phyloP scores from a whole-genome alignment of 1,140 invertebrate genomes.

The Chionoecetes opilio region DNA sequence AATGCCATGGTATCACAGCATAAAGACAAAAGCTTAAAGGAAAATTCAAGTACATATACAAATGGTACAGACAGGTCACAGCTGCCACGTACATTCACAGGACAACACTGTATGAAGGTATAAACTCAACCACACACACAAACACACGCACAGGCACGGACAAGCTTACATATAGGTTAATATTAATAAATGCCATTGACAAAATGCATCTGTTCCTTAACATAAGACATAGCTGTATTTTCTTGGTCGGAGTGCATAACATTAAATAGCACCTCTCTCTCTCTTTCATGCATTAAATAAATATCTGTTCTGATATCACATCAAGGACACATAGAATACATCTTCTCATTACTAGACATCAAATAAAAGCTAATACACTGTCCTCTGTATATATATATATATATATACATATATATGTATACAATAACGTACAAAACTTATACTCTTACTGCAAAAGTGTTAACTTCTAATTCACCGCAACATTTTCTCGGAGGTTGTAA shows the following conservation, averaged over 20 bases:
- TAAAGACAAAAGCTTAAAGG: neutral
- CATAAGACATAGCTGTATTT: neutral
- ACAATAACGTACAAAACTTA: too few species aligned
- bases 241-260: neutral
- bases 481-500: neutral
- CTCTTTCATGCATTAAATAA: neutral
- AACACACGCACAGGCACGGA: neutral
- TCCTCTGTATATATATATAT: too few species aligned
- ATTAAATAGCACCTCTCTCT: neutral
- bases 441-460: neutral
- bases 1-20: slow-evolving; percentile 5
- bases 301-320: neutral
- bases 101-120: neutral
- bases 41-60: neutral
- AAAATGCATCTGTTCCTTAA: neutral
- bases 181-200: slow-evolving; percentile 6
- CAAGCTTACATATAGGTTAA: neutral
- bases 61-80: neutral
- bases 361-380: too few species aligned
- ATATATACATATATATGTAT: too few species aligned
- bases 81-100: neutral
- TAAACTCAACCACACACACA: neutral
- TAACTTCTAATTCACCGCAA: neutral
- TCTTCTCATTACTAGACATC: too few species aligned
- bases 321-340: neutral